Evolutionary conservation across 2,888 invertebrate species (phyloP), one percentile per base, ranked within the genome.

Genomic region (Pristionchus exspectatus): DNA sequence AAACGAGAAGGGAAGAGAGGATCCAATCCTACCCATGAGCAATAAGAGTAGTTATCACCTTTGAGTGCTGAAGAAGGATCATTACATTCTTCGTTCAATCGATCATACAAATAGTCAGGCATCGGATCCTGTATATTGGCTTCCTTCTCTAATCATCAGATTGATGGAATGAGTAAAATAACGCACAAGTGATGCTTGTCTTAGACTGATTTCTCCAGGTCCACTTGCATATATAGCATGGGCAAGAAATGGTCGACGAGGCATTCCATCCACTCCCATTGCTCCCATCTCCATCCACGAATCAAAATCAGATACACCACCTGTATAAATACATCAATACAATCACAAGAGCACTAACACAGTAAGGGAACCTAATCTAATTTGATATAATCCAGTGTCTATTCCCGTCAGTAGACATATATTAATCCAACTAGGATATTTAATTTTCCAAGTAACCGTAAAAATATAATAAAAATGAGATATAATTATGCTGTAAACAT

Each of bases 91-190:
- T 92, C 92, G n/a, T 90, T 90, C 72, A 93, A 85, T 54, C 92
- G 91, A 0, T 90, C 90, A 72, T 93, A 93, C 92, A 93, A 92
- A 89, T 93, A 93, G 81, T 93, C 93, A 18, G 93, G 93, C 92
- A 93, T 93, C 18, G 93, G 93, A 59, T 93, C 93, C 92, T 92
- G 38, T 18, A 27, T 54, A 54, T 54, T 54, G 24, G 27, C 10
- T 84, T 24, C 84, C 4, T 18, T 16, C 66, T 66, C 66, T 24
- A 44, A n/a, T 27, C 69, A 69, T 81, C 44, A 21, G 12, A 21
- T 50, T 81, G 59, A 85, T 38, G 38, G 24, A 16, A 69, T n/a
- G n/a, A n/a, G 63, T 24, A 27, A 69, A 27, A 30, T 24, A 90
- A 83, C 89, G 1, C 44, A 91, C 92, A 59, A 93, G 89, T n/a